Conservation (phyloP, 2,888 invertebrate species). For the Eupithecia subfuscata region DNA sequence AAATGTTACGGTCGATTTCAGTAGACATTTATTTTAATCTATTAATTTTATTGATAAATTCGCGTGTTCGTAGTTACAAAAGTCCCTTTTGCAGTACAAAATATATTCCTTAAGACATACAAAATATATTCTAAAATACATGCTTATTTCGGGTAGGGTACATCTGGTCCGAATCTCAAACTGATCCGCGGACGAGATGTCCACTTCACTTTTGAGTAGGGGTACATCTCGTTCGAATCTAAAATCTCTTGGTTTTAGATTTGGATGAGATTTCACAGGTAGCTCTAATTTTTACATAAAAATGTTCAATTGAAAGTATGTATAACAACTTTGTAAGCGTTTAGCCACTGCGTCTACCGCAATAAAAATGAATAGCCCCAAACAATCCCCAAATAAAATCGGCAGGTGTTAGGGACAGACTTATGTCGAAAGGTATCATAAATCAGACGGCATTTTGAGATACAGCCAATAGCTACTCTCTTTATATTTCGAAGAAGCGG, state of each 20-base stretch:
- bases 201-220: no score
- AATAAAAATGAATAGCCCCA: conserved; percentile 31
- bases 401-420: conserved; percentile 62
- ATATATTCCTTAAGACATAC: background rate
- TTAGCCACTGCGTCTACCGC: conserved; percentile 19
- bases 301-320: background rate
- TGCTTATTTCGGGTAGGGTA: no score
- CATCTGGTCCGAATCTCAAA: no score
- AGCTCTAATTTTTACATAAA: background rate
- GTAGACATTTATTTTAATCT: conserved; percentile 12
- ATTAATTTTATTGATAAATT: background rate
- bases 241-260: no score
- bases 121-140: no score
- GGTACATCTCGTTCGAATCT: no score
- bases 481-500: conserved; percentile 65
- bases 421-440: conserved; percentile 61
- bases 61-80: background rate
- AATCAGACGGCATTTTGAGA: conserved; percentile 69
- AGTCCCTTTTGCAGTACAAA: background rate
- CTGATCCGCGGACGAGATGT: no score
- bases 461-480: conserved; percentile 64
- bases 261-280: no score
- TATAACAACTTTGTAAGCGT: conserved; percentile 18
- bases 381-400: conserved; percentile 49
- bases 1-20: conserved; percentile 59